Base-by-base conservation (phyloP, 1,140 invertebrate species). In the Meteorus sp. region DNA sequence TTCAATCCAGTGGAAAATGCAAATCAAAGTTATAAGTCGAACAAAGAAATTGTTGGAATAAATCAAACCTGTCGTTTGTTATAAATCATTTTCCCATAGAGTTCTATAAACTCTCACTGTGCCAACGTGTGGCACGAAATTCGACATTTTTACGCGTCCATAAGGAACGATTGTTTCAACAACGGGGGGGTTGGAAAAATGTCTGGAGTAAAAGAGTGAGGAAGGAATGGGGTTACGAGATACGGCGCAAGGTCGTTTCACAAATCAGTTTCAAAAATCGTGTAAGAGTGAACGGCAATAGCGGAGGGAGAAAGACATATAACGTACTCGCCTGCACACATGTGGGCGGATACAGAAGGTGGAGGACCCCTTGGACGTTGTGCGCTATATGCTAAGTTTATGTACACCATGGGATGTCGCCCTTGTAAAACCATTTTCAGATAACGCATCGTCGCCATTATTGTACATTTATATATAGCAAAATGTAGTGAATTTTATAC, bases 351-450 rank as follows among this genome's bases (percentile, higher is more conserved):
- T n/a, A n/a, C n/a, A n/a, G n/a, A 33, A 47, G 29, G 4, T 29
- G 4, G 35, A 35, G 31, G 31, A 37, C 37, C 47, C 37, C 22
- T 58, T 61, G 61, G 37, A 52, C 57, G 51, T 55, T 52, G 15
- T 57, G 51, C 29, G 52, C 66, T 60, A 61, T 66, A 69, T 69
- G 70, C 61, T 70, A 72, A 74, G 70, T 78, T 79, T 76, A 77
- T 77, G 64, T 72, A 72, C 67, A 64, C 70, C 67, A 51, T 67
- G 76, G 76, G 77, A 77, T 78, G 75, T 78, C 74, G 72, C 75
- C 77, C 76, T 78, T 78, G 76, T 77, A 74, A 78, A 79, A 78
- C 76, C 74, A 76, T 77, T 78, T 71, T 60, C 72, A 70, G 75
- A 78, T 78, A 78, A 78, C 74, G 63, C 71, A 76, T 76, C 69